Conservation (phyloP, 2,888 invertebrate species). For the Metopia argyrocephala region DNA sequence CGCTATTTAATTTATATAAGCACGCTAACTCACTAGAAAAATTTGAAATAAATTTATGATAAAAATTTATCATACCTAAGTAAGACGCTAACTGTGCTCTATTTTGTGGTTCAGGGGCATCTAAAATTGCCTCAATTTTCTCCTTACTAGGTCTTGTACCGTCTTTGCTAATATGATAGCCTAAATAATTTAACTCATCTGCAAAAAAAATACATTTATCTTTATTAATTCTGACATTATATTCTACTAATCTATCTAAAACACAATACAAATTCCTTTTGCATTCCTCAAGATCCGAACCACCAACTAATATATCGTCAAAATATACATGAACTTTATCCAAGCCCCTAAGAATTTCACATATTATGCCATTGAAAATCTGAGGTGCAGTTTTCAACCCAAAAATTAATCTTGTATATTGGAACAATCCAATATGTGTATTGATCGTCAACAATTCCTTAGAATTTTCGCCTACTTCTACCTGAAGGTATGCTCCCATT, state of each 20-base stretch:
- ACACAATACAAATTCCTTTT: background rate
- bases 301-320: conserved; percentile 39
- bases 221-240: background rate
- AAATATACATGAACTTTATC: conserved; percentile 36
- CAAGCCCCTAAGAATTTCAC: conserved; percentile 21
- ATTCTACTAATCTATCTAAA: background rate
- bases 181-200: background rate
- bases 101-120: conserved; percentile 12
- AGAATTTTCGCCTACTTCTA: conserved; percentile 26
- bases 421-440: conserved; percentile 46
- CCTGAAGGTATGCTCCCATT: conserved; percentile 44
- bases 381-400: conserved; percentile 37
- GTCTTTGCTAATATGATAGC: background rate
- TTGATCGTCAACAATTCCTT: conserved; percentile 46
- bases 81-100: conserved; percentile 3
- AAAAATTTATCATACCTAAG: conserved; percentile 28
- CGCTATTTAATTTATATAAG: conserved; percentile 42
- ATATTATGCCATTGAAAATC: conserved; percentile 16
- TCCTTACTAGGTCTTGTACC: conserved; percentile 10
- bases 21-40: conserved; percentile 36
- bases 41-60: conserved; percentile 55
- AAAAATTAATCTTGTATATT: conserved; percentile 45
- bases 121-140: conserved; percentile 4
- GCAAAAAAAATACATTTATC: background rate
- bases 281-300: conserved; percentile 18